A percentile compares a stretch with the other conserved stretches of the same genome.
Evolutionary conservation across 2,888 invertebrate species (phyloP).

Genomic region (Exephanes ischioxanthus): DNA sequence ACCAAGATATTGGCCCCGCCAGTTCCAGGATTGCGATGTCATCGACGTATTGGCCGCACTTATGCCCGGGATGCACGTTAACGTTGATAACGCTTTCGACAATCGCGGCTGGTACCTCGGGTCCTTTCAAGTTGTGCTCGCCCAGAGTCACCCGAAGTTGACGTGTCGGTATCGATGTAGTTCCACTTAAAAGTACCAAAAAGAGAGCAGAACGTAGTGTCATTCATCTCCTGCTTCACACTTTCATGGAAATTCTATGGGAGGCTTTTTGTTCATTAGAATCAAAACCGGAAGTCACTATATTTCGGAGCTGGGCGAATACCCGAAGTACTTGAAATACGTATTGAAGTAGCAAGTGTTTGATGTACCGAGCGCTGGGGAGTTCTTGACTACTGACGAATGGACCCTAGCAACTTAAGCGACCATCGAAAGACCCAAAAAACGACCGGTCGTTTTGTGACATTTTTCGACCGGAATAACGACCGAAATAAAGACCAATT

Average conservation of each 20-base stretch:
- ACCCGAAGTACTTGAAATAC: too few relatives aligned
- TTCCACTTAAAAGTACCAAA: constrained; percentile 86
- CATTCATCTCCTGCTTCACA: neutral
- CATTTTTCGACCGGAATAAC: too few relatives aligned
- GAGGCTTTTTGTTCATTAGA: neutral
- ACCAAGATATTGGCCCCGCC: constrained; percentile 88
- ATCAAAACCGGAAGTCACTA: neutral
- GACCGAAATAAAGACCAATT: too few relatives aligned
- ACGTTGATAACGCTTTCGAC: constrained; percentile 86
- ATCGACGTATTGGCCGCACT: constrained; percentile 87
- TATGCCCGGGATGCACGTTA: constrained; percentile 91
- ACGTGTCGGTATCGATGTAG: constrained; percentile 88
- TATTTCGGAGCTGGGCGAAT: neutral
- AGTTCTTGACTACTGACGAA: too few relatives aligned
- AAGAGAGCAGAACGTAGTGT: neutral
- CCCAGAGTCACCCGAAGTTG: constrained; percentile 90
- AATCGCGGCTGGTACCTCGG: constrained; percentile 85
- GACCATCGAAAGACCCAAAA: too few relatives aligned
- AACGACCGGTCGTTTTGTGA: too few relatives aligned
- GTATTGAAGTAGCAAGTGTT: neutral
- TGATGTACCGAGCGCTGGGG: too few relatives aligned
- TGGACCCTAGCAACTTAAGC: too few relatives aligned
- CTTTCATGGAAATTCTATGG: neutral
- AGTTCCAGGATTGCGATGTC: constrained; percentile 92
- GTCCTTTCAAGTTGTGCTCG: constrained; percentile 89